Conservation (phyloP, 2,797 vertebrate species). For the Danio kyathit region DNA sequence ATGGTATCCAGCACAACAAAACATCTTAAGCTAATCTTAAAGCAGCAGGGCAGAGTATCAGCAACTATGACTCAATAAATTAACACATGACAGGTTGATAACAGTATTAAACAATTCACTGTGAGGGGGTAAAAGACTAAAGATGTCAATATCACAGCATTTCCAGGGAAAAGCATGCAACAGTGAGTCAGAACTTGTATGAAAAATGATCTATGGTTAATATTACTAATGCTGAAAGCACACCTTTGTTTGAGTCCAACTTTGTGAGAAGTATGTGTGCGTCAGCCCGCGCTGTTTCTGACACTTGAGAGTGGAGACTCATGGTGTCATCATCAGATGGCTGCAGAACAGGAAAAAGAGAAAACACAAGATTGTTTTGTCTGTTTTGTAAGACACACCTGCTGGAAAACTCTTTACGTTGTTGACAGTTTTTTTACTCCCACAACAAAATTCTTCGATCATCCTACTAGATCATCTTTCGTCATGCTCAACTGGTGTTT, state of each 20-base stretch:
- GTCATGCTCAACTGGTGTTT: not conserved
- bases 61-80: not conserved
- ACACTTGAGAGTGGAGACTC: constrained; percentile 98
- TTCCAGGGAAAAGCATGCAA: no score
- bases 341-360: constrained; percentile 67
- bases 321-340: constrained; percentile 98
- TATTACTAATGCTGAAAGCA: not conserved
- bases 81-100: no score
- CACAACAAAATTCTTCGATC: not conserved
- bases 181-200: no score
- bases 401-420: not conserved
- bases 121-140: no score
- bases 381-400: not conserved
- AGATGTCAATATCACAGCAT: no score
- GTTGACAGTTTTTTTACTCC: not conserved
- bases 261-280: constrained; percentile 86
- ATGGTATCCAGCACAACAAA: not conserved
- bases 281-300: constrained; percentile 91
- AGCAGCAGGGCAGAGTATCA: not conserved
- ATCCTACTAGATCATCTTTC: not conserved
- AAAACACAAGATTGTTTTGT: constrained; percentile 11
- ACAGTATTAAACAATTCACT: not conserved
- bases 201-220: not conserved
- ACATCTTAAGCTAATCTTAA: not conserved
- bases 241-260: constrained; percentile 78